These are phyloP conservation scores for Tadarida brasiliensis DNA, from an alignment of 2,797 vertebrate genomes.

Conservation along the genomic window DNA sequence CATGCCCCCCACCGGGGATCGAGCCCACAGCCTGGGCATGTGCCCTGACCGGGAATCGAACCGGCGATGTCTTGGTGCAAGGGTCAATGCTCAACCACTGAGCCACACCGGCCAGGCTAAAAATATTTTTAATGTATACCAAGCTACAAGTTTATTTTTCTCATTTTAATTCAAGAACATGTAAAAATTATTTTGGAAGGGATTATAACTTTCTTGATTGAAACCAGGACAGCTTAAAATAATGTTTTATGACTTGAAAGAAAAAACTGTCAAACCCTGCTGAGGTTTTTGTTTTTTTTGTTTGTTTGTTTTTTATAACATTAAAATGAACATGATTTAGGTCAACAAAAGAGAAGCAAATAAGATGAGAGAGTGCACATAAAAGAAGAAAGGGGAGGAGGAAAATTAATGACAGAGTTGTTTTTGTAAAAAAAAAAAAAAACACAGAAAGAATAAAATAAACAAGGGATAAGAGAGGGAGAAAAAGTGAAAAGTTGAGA, in stretches of 20 bases:
- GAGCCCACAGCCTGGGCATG: no score
- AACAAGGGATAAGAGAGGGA: not conserved
- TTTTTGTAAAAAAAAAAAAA: not conserved
- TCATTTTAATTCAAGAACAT: not conserved
- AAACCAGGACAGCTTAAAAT: not conserved
- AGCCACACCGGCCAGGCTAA: no score
- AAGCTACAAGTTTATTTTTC: not conserved
- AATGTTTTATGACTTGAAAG: not conserved
- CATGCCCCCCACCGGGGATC: no score
- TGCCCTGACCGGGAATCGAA: no score
- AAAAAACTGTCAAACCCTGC: not conserved
- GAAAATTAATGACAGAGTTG: not conserved
- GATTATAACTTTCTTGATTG: not conserved
- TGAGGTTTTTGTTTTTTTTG: no score
- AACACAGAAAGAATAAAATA: not conserved
- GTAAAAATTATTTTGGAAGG: slow-evolving; percentile 11
- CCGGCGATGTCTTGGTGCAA: no score
- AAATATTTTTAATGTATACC: not conserved
- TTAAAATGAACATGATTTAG: not conserved
- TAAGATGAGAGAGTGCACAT: not conserved
- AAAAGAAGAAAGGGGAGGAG: not conserved
- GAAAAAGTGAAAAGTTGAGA: not conserved
- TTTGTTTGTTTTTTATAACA: not conserved
- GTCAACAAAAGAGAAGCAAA: not conserved
- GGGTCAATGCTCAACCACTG: no score